Evolutionary conservation across 2,113 vertebrate genomes (phyloP).

Genomic region (Chrysochloris asiatica): DNA sequence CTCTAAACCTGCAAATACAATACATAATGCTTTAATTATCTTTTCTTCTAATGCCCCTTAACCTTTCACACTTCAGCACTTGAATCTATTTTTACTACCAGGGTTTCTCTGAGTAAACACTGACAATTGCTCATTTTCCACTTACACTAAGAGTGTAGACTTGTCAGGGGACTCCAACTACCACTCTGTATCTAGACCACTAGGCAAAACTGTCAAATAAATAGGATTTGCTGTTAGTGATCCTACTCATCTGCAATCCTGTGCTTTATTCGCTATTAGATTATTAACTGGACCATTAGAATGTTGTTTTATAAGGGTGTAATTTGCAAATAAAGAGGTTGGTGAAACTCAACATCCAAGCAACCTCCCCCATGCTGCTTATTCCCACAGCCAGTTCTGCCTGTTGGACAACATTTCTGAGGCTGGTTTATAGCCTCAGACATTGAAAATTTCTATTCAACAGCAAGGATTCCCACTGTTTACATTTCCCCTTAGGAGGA

Average conservation of each 20-base stretch:
- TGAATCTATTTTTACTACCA: not conserved
- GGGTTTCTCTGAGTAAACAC: not conserved
- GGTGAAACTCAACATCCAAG: not conserved
- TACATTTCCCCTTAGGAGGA: constrained; percentile 46
- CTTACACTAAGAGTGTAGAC: not conserved
- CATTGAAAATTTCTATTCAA: constrained; percentile 42
- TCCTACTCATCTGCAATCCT: not conserved
- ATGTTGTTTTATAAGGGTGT: not conserved
- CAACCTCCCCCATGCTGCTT: no score
- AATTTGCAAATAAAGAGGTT: not conserved
- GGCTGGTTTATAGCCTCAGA: not conserved
- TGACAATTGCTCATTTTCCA: not conserved
- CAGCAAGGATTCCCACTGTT: constrained; percentile 32
- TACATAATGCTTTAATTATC: not conserved
- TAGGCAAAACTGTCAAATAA: not conserved
- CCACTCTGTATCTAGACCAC: not conserved
- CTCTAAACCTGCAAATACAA: not conserved
- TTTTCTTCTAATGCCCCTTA: not conserved
- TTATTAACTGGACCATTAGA: constrained; percentile 1
- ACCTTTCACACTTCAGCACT: constrained; percentile 43
- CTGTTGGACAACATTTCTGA: not conserved
- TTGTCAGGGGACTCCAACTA: not conserved
- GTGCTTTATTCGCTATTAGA: not conserved
- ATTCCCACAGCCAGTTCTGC: not conserved
- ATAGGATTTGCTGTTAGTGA: not conserved